These are phyloP conservation scores for Hypomecis punctinalis DNA, from an alignment of 2,888 invertebrate genomes.

Conservation along the genomic window DNA sequence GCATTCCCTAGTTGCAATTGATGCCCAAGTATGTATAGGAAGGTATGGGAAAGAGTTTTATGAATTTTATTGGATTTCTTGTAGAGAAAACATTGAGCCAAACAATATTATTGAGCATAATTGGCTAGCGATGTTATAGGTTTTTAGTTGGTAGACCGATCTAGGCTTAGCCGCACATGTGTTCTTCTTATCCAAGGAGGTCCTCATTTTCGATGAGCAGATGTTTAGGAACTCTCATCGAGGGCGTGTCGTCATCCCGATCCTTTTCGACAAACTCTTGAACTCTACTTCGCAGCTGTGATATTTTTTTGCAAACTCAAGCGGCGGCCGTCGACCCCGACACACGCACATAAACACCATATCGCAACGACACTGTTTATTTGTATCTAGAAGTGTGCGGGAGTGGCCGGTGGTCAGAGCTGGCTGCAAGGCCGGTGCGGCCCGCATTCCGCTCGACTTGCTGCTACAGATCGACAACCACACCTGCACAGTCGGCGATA, in stretches of 20 bases:
- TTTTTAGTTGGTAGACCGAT: neutral
- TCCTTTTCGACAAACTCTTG: conserved; percentile 26
- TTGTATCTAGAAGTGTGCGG: conserved; percentile 67
- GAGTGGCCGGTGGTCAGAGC: conserved; percentile 81
- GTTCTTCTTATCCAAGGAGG: conserved; percentile 9
- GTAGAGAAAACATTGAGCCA: too few relatives aligned
- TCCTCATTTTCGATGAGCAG: conserved; percentile 12
- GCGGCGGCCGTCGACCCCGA: conserved; percentile 59
- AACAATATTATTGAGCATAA: too few relatives aligned
- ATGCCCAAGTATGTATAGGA: too few relatives aligned
- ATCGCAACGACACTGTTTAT: conserved; percentile 60
- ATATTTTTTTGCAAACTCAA: conserved; percentile 45
- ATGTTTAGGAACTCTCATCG: conserved; percentile 9
- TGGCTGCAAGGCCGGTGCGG: conserved; percentile 79
- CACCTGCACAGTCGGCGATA: neutral
- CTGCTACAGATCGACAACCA: conserved; percentile 28
- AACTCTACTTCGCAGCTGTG: conserved; percentile 29
- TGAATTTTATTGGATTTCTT: too few relatives aligned
- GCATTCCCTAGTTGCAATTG: too few relatives aligned
- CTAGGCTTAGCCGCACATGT: neutral
- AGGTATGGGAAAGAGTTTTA: too few relatives aligned
- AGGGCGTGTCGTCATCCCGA: conserved; percentile 17
- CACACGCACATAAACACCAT: conserved; percentile 54
- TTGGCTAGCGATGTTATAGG: too few relatives aligned
- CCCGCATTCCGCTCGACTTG: conserved; percentile 78